Evolutionary conservation across 2,797 vertebrate species (phyloP), one percentile per base, ranked within the genome.

Genomic region (Taenioides sp.): DNA sequence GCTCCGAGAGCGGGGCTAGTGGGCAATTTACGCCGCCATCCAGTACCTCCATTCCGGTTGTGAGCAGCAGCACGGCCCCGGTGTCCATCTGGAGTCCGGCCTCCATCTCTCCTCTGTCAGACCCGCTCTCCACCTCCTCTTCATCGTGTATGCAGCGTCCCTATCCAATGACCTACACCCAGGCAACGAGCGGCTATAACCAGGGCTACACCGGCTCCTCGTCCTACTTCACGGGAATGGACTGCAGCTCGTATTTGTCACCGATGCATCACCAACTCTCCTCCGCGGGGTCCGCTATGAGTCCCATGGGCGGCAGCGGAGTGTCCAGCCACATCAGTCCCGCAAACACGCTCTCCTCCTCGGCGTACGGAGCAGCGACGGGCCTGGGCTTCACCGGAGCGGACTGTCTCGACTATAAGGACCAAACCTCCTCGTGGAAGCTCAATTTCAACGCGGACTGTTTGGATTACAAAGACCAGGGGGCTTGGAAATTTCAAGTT

Each of bases 381-480:
- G 95, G 96, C 50, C 94, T 98, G 84, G 96, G 96, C 81, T 97
- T 97, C 95, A 94, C 95, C 89, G 95, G 96, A 25, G 93, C 96
- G 14, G 96, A 98, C 89, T 98, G 97, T 90, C 95, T 97, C 95
- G 97, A 99, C 96, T 98, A 98, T 92, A 98, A 98, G 91, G 97
- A 98, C 89, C 97, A 97, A 91, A 94, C 96, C 4, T 96, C 97
- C 61, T 85, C 90, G 0, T 98, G 97, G 97, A 98, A 98, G 94
- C 95, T 98, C 90, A 98, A 97, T 91, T 98, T 98, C 94, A 98
- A 97, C 87, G 92, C 96, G 87, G 97, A 98, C 93, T 98, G 97
- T 94, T 96, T 98, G 97, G 97, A 98, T 97, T 98, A 98, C 93
- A 98, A 97, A 94, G 97, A 98, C 91, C 97, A 98, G 86, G 94